Evolutionary conservation across 2,797 vertebrate species (phyloP), one percentile per base, ranked within the genome.

Genomic region (Echeneis naucrates): DNA sequence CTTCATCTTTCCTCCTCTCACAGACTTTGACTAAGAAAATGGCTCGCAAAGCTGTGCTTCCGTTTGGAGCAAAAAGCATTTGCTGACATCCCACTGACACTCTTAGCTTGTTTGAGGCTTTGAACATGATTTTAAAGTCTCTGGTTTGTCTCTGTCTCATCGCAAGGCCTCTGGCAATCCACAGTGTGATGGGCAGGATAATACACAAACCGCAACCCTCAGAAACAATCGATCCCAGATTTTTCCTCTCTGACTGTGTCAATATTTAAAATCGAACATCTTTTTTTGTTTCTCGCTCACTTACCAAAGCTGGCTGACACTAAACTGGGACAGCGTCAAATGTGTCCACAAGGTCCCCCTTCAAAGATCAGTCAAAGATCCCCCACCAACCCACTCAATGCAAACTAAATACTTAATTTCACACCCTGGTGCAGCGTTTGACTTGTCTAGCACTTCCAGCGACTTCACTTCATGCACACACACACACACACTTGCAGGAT

Each of bases 381-480:
- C 26, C 24, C 30, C 44, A 40, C 42, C 26, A 37, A 37, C 51
- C 23, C 11, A 1, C 24, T 5, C 21, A 13, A 86, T 77, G 72
- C 68, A 72, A 80, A 86, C 80, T 45, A 68, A 81, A 81, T 75
- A 68, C 68, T 59, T 57, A 23, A 83, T 55, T 78, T 92, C 73
- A 84, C 89, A 88, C 83, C 70, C 65, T 44, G 52, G 87, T 90
- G 91, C 55, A 62, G 83, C 57, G 54, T 88, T 91, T 89, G 83
- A 78, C 81, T 79, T 67, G 63, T 58, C 71, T 82, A 71, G 72
- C 65, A 77, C 75, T 75, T 78, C 56, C 80, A 85, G 16, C 64
- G 59, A 23, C 64, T 67, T 68, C 61, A 72, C 26, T 38, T 32
- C 27, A 78, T 75, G 72, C 58, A 75, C 45, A 44, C 37, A 38